Conservation (phyloP, 2,888 invertebrate species). For the Coenonympha arcania region DNA sequence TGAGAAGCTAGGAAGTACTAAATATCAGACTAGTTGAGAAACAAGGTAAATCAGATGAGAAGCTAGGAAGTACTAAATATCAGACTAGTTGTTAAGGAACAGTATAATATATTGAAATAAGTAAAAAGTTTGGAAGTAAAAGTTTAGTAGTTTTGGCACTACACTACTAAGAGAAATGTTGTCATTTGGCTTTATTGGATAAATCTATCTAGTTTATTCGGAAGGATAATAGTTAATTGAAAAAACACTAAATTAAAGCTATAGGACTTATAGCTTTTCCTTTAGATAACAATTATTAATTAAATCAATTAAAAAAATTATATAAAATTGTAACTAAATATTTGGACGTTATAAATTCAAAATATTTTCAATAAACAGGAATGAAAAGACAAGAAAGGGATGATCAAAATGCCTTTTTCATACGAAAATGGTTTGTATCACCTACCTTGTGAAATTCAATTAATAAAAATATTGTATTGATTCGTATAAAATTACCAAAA, state of each 20-base stretch:
- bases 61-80: background rate
- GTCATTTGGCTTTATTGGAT: slow-evolving; percentile 9
- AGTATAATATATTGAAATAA: background rate
- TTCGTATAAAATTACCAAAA: background rate
- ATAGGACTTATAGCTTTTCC: no score
- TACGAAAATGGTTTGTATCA: slow-evolving; percentile 51
- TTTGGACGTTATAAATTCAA: background rate
- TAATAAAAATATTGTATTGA: background rate
- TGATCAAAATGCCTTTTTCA: slow-evolving; percentile 47
- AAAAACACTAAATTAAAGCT: no score
- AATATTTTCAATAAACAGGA: slow-evolving; percentile 4
- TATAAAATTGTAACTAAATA: background rate
- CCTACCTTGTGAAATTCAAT: slow-evolving; percentile 34
- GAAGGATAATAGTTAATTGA: no score
- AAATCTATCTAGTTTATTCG: no score
- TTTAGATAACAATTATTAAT: no score
- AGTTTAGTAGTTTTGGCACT: slow-evolving; percentile 43
- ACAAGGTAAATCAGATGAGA: background rate
- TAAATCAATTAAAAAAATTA: background rate
- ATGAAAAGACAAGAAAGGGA: slow-evolving; percentile 42
- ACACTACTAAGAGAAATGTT: slow-evolving; percentile 31
- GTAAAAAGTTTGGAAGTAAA: background rate
- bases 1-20: background rate
- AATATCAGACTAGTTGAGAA: background rate
- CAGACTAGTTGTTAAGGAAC: background rate